Percentiles rank a stretch among this genome's conserved stretches.
Evolutionary conservation across 2,113 vertebrate species (phyloP).

Genomic region (Oophaga pumilio): DNA sequence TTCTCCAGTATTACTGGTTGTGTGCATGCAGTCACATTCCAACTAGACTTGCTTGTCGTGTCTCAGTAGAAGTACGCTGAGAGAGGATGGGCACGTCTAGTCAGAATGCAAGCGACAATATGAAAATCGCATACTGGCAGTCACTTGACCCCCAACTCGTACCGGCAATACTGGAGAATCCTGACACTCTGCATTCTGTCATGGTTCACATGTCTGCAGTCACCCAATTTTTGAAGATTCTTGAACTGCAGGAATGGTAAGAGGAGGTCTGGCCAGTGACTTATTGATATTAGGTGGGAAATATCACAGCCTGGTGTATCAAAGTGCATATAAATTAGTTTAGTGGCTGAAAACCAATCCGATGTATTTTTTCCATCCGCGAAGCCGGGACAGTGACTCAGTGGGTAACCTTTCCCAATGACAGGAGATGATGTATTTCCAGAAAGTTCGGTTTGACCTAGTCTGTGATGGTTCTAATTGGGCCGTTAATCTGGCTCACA

Average conservation of each 20-base stretch:
- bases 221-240: neutral
- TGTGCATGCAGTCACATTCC: too few relatives aligned
- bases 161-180: too few relatives aligned
- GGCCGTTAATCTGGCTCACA: constrained; percentile 43
- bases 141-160: too few relatives aligned
- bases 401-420: constrained; percentile 37
- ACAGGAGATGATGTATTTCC: constrained; percentile 27
- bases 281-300: neutral
- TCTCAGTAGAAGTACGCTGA: too few relatives aligned
- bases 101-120: too few relatives aligned
- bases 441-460: constrained; percentile 26
- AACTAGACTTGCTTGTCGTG: too few relatives aligned
- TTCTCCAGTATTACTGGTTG: too few relatives aligned
- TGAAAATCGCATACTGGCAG: too few relatives aligned
- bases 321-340: neutral
- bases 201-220: too few relatives aligned
- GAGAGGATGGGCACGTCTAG: too few relatives aligned
- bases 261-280: neutral
- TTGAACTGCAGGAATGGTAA: neutral
- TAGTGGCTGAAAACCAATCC: neutral
- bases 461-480: constrained; percentile 34
- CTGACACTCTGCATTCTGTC: too few relatives aligned
- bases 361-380: neutral
- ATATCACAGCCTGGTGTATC: neutral
- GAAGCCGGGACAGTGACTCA: constrained; percentile 10